Evolutionary conservation across 2,888 invertebrate genomes (phyloP).

Genomic region (Tenthredo notha): DNA sequence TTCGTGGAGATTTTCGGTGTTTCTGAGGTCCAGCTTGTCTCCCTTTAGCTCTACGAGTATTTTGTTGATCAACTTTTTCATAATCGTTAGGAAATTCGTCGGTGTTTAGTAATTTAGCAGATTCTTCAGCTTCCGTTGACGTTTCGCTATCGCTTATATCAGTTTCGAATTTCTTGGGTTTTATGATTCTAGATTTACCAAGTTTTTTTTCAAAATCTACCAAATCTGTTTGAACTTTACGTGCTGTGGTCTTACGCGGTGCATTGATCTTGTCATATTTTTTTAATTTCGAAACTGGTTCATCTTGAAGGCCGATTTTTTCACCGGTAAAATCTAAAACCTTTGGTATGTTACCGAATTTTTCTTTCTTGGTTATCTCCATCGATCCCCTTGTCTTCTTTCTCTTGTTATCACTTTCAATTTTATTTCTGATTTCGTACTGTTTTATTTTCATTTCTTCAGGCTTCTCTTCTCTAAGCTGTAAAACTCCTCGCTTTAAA

Average conservation of each 20-base stretch:
- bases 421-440: conserved; percentile 55
- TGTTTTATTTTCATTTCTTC: neutral
- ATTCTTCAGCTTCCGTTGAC: conserved; percentile 1
- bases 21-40: neutral
- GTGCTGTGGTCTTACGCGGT: neutral
- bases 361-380: conserved; percentile 33
- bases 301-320: neutral
- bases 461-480: neutral
- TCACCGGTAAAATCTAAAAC: conserved; percentile 14
- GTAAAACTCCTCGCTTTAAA: neutral
- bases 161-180: neutral
- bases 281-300: neutral
- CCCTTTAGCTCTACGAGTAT: neutral
- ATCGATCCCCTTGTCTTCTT: conserved; percentile 35
- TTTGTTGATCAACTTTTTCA: neutral
- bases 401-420: conserved; percentile 23
- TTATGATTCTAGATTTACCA: neutral
- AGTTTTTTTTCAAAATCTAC: neutral
- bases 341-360: neutral
- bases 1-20: conserved; percentile 9
- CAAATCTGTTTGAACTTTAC: conserved; percentile 21
- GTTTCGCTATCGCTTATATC: neutral
- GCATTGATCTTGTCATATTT: neutral
- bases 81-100: conserved; percentile 15
- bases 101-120: neutral